Evolutionary conservation across 2,113 vertebrate genomes (phyloP), one percentile per base, ranked within the genome.

Genomic region (Oncorhynchus clarkii): DNA sequence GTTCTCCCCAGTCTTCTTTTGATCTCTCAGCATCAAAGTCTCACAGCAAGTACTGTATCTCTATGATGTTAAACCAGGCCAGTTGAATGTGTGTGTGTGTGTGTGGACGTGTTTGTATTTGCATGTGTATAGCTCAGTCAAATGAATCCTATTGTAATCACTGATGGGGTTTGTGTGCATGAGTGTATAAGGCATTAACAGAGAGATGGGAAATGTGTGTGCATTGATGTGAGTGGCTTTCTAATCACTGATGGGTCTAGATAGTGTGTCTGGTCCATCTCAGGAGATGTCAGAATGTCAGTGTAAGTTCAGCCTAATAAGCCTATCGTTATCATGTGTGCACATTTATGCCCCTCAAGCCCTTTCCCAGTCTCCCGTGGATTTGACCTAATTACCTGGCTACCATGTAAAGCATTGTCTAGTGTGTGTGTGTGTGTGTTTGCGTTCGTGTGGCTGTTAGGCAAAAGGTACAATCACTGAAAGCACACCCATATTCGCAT

Each of bases 1-100:
- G 82, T 62, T 75, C 78, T 80, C 9, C 9, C 39, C 78, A 31
- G 48, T 65, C 67, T 62, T 65, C 84, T 90, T 45, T 88, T 90
- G 86, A 92, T 90, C 82, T 83, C 65, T 71, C 51, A 82, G 80
- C 80, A 87, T 91, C 84, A 87, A 82, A 88, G 88, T 81, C 67
- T 83, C 83, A 49, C 57, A 73, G 24, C 80, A 72, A 39, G 73
- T 71, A 70, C 39, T 11, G 39, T 45, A 45, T 27, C 0, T 51
- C 78, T 86, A 78, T 85, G 85, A 88, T 85, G 85, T 75, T 77
- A 74, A 79, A 79, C 73, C 67, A 34, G 18, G 29, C 27, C 67
- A 9, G 59, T 22, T 62, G 59, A 16, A 16, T 60, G n/a, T 75
- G 80, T 77, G 80, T 70, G 73, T 70, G 73, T 80, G 70, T 75